Base-by-base conservation (phyloP, 2,113 vertebrate genomes). In the Phoenicopterus ruber region DNA sequence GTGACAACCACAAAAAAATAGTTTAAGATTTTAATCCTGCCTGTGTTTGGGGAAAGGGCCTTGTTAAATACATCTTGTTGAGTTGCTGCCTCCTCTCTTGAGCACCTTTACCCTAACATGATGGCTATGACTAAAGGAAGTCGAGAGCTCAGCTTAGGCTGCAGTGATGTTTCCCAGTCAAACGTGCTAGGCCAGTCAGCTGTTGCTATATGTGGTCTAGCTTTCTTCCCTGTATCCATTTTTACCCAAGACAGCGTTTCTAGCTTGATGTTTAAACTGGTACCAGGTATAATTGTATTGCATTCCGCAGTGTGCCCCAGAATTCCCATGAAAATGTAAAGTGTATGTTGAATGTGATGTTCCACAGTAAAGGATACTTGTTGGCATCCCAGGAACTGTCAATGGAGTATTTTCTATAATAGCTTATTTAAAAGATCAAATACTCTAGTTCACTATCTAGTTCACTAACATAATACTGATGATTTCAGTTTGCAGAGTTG, bases 401-500 rank as follows among this genome's bases (percentile, higher is more conserved):
- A 81, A 1, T 69, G 40, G 31, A 52, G 3, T 63, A 7, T 82
- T 94, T 89, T 79, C 44, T 77, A 0, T 76, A 58, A n/a, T 19
- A 50, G 38, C 7, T 62, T 55, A 34, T 66, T 82, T 77, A 38
- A 69, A 79, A 78, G 14, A 50, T 62, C n/a, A n/a, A n/a, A n/a
- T n/a, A n/a, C n/a, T n/a, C n/a, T n/a, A n/a, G n/a, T n/a, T n/a
- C n/a, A n/a, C n/a, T n/a, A n/a, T n/a, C n/a, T 77, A 18, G 13
- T 50, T 87, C 32, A 11, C 24, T 78, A 3, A 20, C 20, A 34
- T 96, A 40, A 55, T 50, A 47, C 40, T 89, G 80, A 73, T 80
- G n/a, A 17, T 86, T 79, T 93, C 91, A 99, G 99, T 99, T 99
- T 98, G 99, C 99, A 89, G 99, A 99, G 97, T 96, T 99, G 98